Evolutionary conservation across 2,113 vertebrate species (phyloP), one percentile per base, ranked within the genome.

Genomic region (Hydrochoerus hydrochaeris): DNA sequence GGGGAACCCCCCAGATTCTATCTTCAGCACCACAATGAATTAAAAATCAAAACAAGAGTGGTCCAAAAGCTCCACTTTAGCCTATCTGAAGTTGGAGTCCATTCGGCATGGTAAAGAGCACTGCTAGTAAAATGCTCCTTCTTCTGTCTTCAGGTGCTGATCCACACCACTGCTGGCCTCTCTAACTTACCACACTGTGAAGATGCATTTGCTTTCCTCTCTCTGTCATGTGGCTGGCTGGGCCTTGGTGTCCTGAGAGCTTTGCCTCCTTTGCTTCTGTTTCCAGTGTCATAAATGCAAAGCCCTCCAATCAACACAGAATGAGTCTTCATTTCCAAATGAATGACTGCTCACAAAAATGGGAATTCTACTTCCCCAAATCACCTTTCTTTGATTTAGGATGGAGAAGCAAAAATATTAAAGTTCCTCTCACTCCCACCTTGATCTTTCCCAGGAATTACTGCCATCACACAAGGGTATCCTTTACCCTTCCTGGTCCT

Each of bases 281-380:
- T 84, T 87, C 46, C 41, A 26, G 24, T 83, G 78, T 88, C 54
- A 17, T 26, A 38, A 75, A 93, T 69, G 71, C 32, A 41, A 82
- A 28, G 65, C 38, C 2, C 14, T 49, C 75, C 69, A 8, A 35
- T 20, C 46, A 85, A 30, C 9, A 46, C 5, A 19, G 69, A 69
- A 41, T 4, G 0, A 35, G 73, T 38, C 32, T 49, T 32, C 9
- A 1, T 62, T 63, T 88, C 75, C 32, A 57, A 73, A 60, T 16
- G 24, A 12, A 4, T 5, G n/a, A 12, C 58, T 35, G 26, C 52
- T 49, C 35, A 38, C 20, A 71, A n/a, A 89, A 49, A 32, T 46
- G n/a, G 20, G 14, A 17, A 44, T 22, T 0, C 5, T 26, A 3
- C 2, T 60, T 17, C 13, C 71, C 11, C n/a, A 46, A 0, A 8